Conservation (phyloP, 2,113 vertebrate genomes). For the Onychostoma macrolepis region DNA sequence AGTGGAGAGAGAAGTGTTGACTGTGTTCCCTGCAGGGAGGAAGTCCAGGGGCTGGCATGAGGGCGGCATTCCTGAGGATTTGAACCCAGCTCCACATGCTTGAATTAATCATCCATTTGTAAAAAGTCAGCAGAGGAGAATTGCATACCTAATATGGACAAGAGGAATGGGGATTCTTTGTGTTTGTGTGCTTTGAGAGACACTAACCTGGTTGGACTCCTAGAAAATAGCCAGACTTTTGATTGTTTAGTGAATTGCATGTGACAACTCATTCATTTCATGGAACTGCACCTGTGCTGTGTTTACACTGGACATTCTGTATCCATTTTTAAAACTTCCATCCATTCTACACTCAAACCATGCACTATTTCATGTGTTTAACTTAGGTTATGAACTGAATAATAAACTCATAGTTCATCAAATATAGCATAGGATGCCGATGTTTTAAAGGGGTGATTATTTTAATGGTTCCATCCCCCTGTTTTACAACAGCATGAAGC, state of each 20-base stretch:
- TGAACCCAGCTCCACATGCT: slow-evolving; percentile 95
- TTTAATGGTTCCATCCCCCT: not conserved
- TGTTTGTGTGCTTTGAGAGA: slow-evolving; percentile 41
- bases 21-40: slow-evolving; percentile 82
- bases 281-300: slow-evolving; percentile 70
- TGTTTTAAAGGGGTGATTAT: not conserved
- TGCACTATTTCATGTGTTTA: not conserved
- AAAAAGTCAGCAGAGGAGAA: slow-evolving; percentile 76
- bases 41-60: slow-evolving; percentile 87
- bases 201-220: slow-evolving; percentile 67
- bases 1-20: slow-evolving; percentile 60
- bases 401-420: slow-evolving; percentile 57
- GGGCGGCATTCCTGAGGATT: slow-evolving; percentile 89
- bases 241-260: slow-evolving; percentile 74
- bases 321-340: not conserved
- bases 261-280: slow-evolving; percentile 65
- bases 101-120: slow-evolving; percentile 95
- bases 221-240: slow-evolving; percentile 79
- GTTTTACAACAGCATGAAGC: slow-evolving; percentile 2
- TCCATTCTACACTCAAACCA: not conserved
- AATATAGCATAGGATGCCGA: not conserved
- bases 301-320: slow-evolving; percentile 44
- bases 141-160: slow-evolving; percentile 99
- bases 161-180: slow-evolving; percentile 79
- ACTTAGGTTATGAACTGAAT: slow-evolving; percentile 35